Percentiles rank a stretch among this genome's conserved stretches.
Evolutionary conservation across 2,888 invertebrate species (phyloP).

Genomic region (Leptinotarsa rubiginosa): DNA sequence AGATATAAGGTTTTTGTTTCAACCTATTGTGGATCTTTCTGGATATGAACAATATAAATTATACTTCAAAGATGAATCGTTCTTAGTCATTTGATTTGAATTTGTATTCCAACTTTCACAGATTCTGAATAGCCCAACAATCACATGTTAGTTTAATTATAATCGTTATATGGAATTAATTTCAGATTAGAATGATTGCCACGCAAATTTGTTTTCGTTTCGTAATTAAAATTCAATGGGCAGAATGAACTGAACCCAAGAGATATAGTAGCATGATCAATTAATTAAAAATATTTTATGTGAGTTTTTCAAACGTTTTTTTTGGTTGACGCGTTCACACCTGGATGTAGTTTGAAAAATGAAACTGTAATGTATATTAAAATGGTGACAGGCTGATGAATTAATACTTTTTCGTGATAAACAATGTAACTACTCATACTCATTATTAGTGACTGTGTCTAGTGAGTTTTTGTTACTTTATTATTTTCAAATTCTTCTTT

Average conservation of each 20-base stretch:
- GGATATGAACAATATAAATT: too few species aligned
- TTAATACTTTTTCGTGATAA: background rate
- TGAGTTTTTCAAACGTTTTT: background rate
- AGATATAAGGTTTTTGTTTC: too few species aligned
- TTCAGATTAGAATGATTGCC: conserved; percentile 4
- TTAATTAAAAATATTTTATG: conserved; percentile 25
- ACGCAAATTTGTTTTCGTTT: conserved; percentile 38
- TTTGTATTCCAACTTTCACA: too few species aligned
- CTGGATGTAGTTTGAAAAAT: conserved; percentile 19
- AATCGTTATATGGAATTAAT: background rate
- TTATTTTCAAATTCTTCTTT: too few species aligned
- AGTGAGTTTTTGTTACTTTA: too few species aligned
- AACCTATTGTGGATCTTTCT: too few species aligned
- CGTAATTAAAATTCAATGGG: conserved; percentile 30
- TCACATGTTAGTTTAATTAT: background rate
- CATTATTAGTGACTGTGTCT: too few species aligned
- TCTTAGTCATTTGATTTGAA: too few species aligned
- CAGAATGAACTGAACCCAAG: conserved; percentile 30
- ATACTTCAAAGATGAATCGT: too few species aligned
- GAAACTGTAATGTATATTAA: conserved; percentile 4
- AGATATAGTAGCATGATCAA: conserved; percentile 30
- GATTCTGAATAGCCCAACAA: background rate
- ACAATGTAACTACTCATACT: background rate
- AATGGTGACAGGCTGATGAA: conserved; percentile 14
- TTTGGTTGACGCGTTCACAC: conserved; percentile 14